Evolutionary conservation across 37 sponge, comb jelly and placozoan species (phyloP), one percentile per base, ranked within the genome.

Genomic region (Agelas oroides): DNA sequence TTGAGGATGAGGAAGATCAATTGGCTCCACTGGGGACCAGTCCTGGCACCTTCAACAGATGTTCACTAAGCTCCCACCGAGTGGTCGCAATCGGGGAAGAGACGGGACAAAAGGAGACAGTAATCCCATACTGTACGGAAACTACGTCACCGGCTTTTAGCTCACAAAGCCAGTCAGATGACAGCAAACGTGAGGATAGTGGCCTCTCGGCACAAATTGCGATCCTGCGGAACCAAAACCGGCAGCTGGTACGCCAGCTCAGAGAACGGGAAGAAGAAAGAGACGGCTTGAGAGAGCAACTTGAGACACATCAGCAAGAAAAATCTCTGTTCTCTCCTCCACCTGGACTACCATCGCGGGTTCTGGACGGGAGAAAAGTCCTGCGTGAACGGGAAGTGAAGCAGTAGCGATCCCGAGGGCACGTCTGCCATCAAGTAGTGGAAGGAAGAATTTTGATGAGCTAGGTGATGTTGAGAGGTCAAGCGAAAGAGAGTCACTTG

Each of bases 331-430:
- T 57, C 55, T 53, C 75, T 14, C 75, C 75, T n/a, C 23, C 75
- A 2, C 6, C 46, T 3, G 84, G 84, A 14, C 75, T 84, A 2
- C 84, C 84, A 35, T 84, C 84, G 0, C 23, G 73, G 12, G 75
- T 84, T 25, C 52, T 84, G 54, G 84, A 84, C 64, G 84, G 84
- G n/a, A 39, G 84, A 27, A 84, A 74, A 36, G 84, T 84, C 1
- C 62, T 84, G 19, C 53, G 81, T 16, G 81, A 80, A 8, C 46
- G 46, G 46, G 46, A 46, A 12, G 8, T 8, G 46, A 46, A 12
- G 46, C 8, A 8, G n/a, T n/a, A n/a, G n/a, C n/a, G n/a, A n/a
- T n/a, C n/a, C n/a, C n/a, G n/a, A 12, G 6, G 3, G 8, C 46
- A 12, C 8, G 6, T 12, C 6, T 46, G 3, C 46, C 3, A 46